Conservation (phyloP, 2,888 invertebrate species). For the Epirrhoe tristata region DNA sequence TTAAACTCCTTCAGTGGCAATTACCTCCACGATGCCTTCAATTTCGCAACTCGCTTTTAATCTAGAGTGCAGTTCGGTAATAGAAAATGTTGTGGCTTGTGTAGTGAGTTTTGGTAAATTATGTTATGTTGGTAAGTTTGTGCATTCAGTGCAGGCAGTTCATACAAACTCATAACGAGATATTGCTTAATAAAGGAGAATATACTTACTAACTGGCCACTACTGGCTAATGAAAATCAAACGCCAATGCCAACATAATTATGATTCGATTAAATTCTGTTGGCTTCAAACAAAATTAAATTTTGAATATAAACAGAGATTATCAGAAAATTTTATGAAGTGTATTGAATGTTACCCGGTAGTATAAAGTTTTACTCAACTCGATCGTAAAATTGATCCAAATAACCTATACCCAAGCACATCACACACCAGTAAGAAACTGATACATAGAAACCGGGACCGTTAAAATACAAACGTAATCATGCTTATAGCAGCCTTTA, state of each 20-base stretch:
- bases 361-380: not conserved
- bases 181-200: too few species aligned
- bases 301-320: not conserved
- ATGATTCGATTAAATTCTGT: too few species aligned
- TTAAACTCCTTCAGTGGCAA: conserved; percentile 44
- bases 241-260: too few species aligned
- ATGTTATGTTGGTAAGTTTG: not conserved
- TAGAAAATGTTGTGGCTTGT: conserved; percentile 36
- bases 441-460: not conserved
- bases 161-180: too few species aligned
- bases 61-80: conserved; percentile 40
- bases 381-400: not conserved
- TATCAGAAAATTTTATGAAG: not conserved
- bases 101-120: conserved; percentile 17
- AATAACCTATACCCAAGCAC: not conserved
- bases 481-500: too few species aligned
- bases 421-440: not conserved
- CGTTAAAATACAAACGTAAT: not conserved
- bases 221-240: too few species aligned
- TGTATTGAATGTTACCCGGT: not conserved
- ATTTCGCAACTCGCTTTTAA: conserved; percentile 40
- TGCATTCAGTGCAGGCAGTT: not conserved
- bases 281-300: too few species aligned
- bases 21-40: conserved; percentile 43
- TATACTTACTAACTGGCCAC: too few species aligned